phyloP scores from a whole-genome alignment of 1,140 invertebrate species.

The Potamilus streckersoni region DNA sequence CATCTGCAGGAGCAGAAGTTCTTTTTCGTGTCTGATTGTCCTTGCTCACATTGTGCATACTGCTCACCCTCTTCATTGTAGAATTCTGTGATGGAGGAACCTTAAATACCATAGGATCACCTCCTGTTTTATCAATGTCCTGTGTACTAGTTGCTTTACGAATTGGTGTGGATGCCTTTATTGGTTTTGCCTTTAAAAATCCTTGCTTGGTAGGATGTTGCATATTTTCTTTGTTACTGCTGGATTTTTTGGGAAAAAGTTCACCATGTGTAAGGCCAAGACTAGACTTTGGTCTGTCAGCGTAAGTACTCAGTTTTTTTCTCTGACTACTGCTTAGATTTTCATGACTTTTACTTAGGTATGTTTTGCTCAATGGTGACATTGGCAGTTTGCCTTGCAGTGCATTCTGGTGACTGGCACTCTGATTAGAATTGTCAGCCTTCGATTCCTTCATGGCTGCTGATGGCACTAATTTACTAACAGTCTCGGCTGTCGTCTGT shows the following conservation, averaged over 20 bases:
- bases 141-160: conserved; percentile 62
- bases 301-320: conserved; percentile 42
- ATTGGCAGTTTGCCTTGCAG: conserved; percentile 26
- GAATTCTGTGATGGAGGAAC: conserved; percentile 27
- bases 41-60: conserved; percentile 65
- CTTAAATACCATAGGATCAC: conserved; percentile 4
- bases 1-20: conserved; percentile 63
- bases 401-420: conserved; percentile 30
- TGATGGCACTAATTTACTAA: too few species aligned
- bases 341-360: conserved; percentile 67
- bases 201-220: conserved; percentile 36
- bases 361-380: conserved; percentile 46
- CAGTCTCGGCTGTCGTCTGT: too few species aligned
- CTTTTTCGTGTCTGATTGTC: conserved; percentile 56
- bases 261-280: conserved; percentile 38
- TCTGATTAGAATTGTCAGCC: conserved; percentile 46
- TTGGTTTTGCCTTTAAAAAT: conserved; percentile 42
- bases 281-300: conserved; percentile 46
- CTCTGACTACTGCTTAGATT: conserved; percentile 57
- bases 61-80: conserved; percentile 61
- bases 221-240: conserved; percentile 45
- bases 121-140: conserved; percentile 55
- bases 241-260: conserved; percentile 18
- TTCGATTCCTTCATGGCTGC: conserved; percentile 50
- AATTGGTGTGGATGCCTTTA: conserved; percentile 44